Conservation (phyloP, 2,113 vertebrate genomes). For the Dermatemys mawii region DNA sequence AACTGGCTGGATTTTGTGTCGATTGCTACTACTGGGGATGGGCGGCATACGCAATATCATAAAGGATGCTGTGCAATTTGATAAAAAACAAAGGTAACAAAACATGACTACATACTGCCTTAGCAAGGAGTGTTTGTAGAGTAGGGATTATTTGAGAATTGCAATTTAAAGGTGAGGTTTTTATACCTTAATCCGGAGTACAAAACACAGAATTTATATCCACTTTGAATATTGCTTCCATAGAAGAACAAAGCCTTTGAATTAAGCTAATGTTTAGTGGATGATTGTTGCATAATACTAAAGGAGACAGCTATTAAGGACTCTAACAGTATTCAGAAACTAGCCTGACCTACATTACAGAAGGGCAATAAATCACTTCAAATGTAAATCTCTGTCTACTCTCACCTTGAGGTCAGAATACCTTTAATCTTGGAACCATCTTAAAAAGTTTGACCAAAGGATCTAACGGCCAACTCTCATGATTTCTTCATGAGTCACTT, state of each 20-base stretch:
- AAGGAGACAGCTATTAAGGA: conserved; percentile 30
- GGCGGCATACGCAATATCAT: not conserved
- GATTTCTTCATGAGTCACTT: not conserved
- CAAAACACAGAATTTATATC: conserved; percentile 15
- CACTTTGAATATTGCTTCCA: conserved; percentile 17
- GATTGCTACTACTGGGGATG: not conserved
- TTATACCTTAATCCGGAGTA: not conserved
- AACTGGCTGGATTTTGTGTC: not conserved
- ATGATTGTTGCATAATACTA: not conserved
- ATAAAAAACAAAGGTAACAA: fast-evolving
- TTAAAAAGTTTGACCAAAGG: conserved; percentile 54
- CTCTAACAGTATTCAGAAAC: conserved; percentile 35
- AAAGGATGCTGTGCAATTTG: fast-evolving
- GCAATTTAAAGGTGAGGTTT: not conserved
- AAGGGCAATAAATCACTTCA: conserved; percentile 69
- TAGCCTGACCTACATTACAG: conserved; percentile 45
- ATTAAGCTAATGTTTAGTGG: not conserved
- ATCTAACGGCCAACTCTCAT: not conserved
- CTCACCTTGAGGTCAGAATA: conserved; percentile 54
- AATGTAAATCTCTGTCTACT: conserved; percentile 52
- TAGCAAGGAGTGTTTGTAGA: not conserved
- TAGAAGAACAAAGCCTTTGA: conserved; percentile 41
- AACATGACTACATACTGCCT: not conserved
- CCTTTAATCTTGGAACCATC: conserved; percentile 60
- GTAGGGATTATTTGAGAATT: not conserved